phyloP scores from a whole-genome alignment of 2,113 vertebrate genomes.

The Sminthopsis crassicaudata region DNA sequence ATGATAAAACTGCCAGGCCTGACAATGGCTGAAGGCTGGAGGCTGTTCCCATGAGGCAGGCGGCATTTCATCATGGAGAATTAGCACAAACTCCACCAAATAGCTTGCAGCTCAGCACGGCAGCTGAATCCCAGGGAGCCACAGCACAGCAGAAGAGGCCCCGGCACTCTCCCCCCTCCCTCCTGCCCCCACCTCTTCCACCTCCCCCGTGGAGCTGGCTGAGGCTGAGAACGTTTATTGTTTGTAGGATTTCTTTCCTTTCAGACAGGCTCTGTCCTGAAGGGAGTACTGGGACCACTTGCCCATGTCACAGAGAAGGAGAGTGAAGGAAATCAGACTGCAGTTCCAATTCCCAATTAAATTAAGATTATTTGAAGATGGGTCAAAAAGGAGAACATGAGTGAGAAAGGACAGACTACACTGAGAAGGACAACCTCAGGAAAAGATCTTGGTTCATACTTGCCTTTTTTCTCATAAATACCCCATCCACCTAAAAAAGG shows the following conservation, averaged over 20 bases:
- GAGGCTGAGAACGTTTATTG: slow-evolving; percentile 48
- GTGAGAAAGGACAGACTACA: slow-evolving; percentile 30
- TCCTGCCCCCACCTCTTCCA: not conserved
- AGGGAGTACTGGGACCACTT: slow-evolving; percentile 9
- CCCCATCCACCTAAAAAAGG: not conserved
- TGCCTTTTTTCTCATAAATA: not conserved
- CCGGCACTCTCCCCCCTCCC: not conserved
- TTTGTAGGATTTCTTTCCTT: slow-evolving; percentile 2
- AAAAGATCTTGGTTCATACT: slow-evolving; percentile 27
- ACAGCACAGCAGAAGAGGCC: not conserved
- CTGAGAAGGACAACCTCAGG: slow-evolving; percentile 37
- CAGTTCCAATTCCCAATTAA: slow-evolving; percentile 72
- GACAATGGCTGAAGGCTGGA: slow-evolving; percentile 78
- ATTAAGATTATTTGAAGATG: slow-evolving; percentile 66
- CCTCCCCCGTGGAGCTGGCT: slow-evolving; percentile 43
- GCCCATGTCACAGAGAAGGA: slow-evolving; percentile 52
- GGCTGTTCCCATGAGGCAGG: slow-evolving; percentile 76
- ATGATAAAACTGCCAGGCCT: slow-evolving; percentile 85
- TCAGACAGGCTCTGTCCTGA: not conserved
- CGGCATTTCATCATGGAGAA: slow-evolving; percentile 65
- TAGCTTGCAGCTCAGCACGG: slow-evolving; percentile 50
- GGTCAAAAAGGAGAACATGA: not conserved
- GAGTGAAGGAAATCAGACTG: slow-evolving; percentile 52
- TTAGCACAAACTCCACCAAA: slow-evolving; percentile 50
- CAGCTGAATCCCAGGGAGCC: slow-evolving; percentile 67